These are phyloP conservation scores for Osmoderma eremita DNA, from an alignment of 2,888 invertebrate species.

Conservation along the genomic window DNA sequence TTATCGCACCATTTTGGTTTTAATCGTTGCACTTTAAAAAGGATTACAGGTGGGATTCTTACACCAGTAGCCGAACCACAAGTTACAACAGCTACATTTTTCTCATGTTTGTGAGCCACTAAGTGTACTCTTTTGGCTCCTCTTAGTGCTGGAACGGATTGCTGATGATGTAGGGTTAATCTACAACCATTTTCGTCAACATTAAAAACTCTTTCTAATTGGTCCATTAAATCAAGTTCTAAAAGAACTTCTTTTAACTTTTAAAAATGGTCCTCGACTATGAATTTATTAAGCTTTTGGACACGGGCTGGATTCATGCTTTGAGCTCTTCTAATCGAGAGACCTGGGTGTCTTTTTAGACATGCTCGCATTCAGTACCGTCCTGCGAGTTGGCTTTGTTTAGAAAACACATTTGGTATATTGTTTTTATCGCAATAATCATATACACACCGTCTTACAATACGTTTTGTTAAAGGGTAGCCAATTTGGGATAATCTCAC, in stretches of 20 bases:
- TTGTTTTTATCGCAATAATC: background rate
- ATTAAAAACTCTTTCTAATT: conserved; percentile 50
- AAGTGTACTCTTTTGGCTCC: conserved; percentile 51
- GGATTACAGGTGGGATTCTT: conserved; percentile 50
- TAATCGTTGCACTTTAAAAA: conserved; percentile 47
- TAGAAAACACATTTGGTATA: background rate
- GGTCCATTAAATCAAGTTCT: conserved; percentile 40
- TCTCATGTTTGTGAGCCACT: conserved; percentile 51
- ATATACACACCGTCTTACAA: background rate
- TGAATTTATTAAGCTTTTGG: conserved; percentile 47
- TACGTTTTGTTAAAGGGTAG: background rate
- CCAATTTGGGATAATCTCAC: background rate
- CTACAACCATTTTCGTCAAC: conserved; percentile 51
- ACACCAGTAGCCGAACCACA: conserved; percentile 52
- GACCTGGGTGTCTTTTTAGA: conserved; percentile 42
- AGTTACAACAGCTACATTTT: conserved; percentile 52
- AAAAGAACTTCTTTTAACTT: conserved; percentile 50
- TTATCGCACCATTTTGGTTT: conserved; percentile 43
- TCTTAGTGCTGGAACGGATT: conserved; percentile 47
- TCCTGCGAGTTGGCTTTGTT: background rate
- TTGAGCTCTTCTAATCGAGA: conserved; percentile 50
- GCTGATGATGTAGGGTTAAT: conserved; percentile 49
- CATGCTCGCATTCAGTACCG: background rate
- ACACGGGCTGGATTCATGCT: conserved; percentile 50
- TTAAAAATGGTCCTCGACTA: conserved; percentile 41